Base-by-base conservation (phyloP, 2,113 vertebrate species). In the Aptenodytes forsteri region DNA sequence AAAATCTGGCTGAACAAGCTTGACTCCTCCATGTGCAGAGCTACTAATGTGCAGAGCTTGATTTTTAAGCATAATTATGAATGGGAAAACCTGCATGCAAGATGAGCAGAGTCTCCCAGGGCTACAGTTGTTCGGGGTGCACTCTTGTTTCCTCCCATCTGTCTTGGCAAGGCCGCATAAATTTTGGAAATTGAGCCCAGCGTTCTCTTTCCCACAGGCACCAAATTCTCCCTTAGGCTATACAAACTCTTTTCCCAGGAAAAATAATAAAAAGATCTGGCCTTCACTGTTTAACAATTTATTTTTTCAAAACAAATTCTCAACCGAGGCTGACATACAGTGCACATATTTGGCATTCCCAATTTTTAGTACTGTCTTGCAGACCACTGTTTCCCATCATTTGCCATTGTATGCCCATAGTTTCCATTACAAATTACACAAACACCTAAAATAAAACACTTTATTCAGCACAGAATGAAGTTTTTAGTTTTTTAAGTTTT, bases 311-410 rank as follows among this genome's bases (percentile, higher is more conserved):
- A 94, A 89, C 66, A 64, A 96, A 90, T 96, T 88, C 78, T 69
- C 87, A 91, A 88, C 49, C 9, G 3, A 70, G 50, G 47, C 75
- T 91, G 80, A 95, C 78, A 95, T 80, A 96, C 62, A 90, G 82
- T 36, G 30, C 66, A 73, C 95, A 96, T 97, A 95, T 59, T 96
- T 97, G 66, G 67, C 91, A 97, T 97, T 97, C 96, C 94, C 32
- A 70, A 97, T 96, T 96, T 94, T 95, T 97, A 96, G 64, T 94
- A 91, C 95, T 58, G 81, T 90, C 82, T 89, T 67, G 34, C 78
- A 92, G 61, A 93, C 49, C 87, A 79, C 91, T 54, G 52, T 91
- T 97, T 96, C 95, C 89, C 97, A 95, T 70, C 78, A 44, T 47
- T 90, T 93, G n/a, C 78, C 86, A 78, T 10, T 77, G 73, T 50